A percentile compares a stretch with the other conserved stretches of the same genome.
These are phyloP conservation scores for Hippoglossus hippoglossus DNA, from an alignment of 2,797 vertebrate species.

Conservation along the genomic window DNA sequence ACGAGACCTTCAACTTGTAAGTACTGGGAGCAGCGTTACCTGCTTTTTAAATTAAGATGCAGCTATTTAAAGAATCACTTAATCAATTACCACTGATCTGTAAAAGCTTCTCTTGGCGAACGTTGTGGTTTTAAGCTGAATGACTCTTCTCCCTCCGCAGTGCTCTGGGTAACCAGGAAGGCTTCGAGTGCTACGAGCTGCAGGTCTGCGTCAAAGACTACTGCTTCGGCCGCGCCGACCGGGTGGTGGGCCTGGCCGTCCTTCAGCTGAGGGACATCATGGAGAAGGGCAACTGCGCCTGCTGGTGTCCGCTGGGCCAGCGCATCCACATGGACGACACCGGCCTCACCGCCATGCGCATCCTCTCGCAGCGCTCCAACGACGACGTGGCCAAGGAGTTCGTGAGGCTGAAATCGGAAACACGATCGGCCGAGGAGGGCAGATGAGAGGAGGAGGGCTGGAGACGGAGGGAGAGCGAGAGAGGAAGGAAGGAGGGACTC, in stretches of 20 bases:
- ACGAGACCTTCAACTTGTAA: slow-evolving; percentile 98
- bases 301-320: slow-evolving; percentile 93
- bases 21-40: slow-evolving; percentile 44
- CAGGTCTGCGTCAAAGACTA: slow-evolving; percentile 98
- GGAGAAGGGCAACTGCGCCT: slow-evolving; percentile 93
- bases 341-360: slow-evolving; percentile 93
- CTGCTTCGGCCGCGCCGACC: slow-evolving; percentile 97
- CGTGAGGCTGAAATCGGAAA: slow-evolving; percentile 95
- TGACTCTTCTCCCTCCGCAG: slow-evolving; percentile 70
- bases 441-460: slow-evolving; percentile 80
- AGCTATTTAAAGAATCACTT: too few species aligned
- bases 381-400: slow-evolving; percentile 98
- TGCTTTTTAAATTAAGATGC: too few species aligned
- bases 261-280: slow-evolving; percentile 92
- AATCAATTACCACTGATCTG: too few species aligned
- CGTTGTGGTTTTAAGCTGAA: neutral
- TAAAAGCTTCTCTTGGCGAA: too few species aligned
- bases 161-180: slow-evolving; percentile 93
- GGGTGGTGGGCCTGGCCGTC: slow-evolving; percentile 91
- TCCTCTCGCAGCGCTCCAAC: slow-evolving; percentile 96
- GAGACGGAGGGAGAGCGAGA: too few species aligned
- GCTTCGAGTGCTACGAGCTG: slow-evolving; percentile 94
- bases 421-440: slow-evolving; percentile 92
- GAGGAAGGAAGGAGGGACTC: too few species aligned
- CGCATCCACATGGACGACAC: slow-evolving; percentile 96